Percentiles rank a stretch among this genome's conserved stretches.
phyloP scores from a whole-genome alignment of 2,797 vertebrate species.

The Toxotes lorentzi region DNA sequence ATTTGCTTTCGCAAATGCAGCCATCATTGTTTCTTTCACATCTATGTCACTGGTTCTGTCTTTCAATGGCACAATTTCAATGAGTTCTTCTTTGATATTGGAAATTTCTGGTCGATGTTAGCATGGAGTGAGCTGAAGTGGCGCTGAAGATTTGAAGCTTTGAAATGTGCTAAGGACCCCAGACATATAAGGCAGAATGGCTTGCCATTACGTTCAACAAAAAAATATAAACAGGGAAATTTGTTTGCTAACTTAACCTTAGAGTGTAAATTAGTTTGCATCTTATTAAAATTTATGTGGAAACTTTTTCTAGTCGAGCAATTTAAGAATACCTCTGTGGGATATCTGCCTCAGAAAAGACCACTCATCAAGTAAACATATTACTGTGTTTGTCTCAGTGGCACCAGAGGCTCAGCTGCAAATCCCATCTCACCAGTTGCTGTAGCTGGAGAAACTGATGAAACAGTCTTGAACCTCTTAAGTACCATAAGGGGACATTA shows the following conservation, averaged over 20 bases:
- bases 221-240: no score
- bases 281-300: slow-evolving; percentile 17
- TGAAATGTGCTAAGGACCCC: no score
- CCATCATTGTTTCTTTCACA: not conserved
- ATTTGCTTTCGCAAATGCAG: slow-evolving; percentile 13
- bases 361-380: slow-evolving; percentile 60
- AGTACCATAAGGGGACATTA: slow-evolving; percentile 63
- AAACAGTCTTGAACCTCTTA: slow-evolving; percentile 57
- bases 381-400: slow-evolving; percentile 51
- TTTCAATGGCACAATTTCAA: no score
- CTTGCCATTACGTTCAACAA: no score
- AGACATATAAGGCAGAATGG: no score
- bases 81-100: no score
- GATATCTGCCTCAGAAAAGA: slow-evolving; percentile 35
- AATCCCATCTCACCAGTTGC: slow-evolving; percentile 58
- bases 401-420: slow-evolving; percentile 47
- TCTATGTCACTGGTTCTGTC: no score
- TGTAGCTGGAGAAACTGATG: slow-evolving; percentile 62
- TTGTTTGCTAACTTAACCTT: not conserved
- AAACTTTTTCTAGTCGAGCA: slow-evolving; percentile 37
- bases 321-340: slow-evolving; percentile 31
- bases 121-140: no score
- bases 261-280: slow-evolving; percentile 24
- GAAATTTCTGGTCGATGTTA: no score
- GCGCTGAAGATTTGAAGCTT: no score